Percentiles rank a stretch among this genome's conserved stretches.
phyloP scores from a whole-genome alignment of 1,140 invertebrate genomes.

The Helicorthomorpha holstii region DNA sequence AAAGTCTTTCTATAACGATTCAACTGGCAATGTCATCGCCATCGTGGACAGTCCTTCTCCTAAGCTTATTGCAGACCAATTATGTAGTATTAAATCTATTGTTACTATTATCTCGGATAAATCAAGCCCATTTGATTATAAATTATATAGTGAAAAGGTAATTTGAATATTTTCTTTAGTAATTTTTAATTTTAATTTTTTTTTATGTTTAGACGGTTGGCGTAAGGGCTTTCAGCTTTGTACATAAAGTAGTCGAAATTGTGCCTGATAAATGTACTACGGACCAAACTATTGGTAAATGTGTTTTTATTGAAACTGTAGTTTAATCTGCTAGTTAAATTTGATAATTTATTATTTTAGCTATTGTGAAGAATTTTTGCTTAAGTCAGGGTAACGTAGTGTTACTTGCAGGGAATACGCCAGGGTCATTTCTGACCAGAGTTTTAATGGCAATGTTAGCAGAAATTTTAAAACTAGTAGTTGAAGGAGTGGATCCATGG shows the following conservation, averaged over 20 bases:
- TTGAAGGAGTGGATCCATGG: constrained; percentile 84
- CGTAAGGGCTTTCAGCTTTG: background rate
- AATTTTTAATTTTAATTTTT: background rate
- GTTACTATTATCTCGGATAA: too few relatives aligned
- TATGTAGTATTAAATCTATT: too few relatives aligned
- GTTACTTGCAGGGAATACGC: constrained; percentile 93
- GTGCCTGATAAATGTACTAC: too few relatives aligned
- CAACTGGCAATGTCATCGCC: too few relatives aligned
- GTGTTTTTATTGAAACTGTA: background rate
- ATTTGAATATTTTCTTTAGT: too few relatives aligned
- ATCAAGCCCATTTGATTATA: too few relatives aligned
- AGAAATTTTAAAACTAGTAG: constrained; percentile 73
- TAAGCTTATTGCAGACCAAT: too few relatives aligned
- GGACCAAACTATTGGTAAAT: background rate
- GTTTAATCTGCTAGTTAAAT: background rate
- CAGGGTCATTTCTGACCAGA: constrained; percentile 96
- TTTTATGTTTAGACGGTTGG: background rate
- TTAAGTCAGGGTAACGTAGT: constrained; percentile 92
- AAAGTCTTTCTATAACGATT: too few relatives aligned
- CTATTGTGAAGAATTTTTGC: constrained; percentile 43
- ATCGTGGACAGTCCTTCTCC: too few relatives aligned
- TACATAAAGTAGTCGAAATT: too few relatives aligned
- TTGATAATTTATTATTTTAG: constrained; percentile 13
- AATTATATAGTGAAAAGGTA: too few relatives aligned
- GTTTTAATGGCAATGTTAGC: constrained; percentile 79